phyloP scores from a whole-genome alignment of 1,140 invertebrate species.

The Drosophila persimilis region DNA sequence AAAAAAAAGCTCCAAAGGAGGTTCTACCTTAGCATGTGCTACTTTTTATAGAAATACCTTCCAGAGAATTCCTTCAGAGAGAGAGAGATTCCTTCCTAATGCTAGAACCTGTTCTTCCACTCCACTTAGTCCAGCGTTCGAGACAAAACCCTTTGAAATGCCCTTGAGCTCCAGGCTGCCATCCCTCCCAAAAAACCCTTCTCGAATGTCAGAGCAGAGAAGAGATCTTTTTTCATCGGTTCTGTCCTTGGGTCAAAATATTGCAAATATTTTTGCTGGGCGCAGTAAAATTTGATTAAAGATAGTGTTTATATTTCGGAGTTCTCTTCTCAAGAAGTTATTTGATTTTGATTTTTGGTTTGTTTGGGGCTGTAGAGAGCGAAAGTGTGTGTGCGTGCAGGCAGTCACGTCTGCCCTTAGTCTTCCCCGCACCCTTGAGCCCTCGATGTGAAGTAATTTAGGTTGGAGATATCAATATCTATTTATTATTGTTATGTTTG shows the following conservation, averaged over 20 bases:
- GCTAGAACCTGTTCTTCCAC: too few species aligned
- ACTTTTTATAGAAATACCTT: too few species aligned
- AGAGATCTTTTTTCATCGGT: conserved; percentile 5
- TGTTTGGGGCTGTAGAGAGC: neutral
- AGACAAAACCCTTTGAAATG: neutral
- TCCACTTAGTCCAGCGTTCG: too few species aligned
- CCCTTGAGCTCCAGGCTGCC: conserved; percentile 15
- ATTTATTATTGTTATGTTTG: too few species aligned
- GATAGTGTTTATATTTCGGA: conserved; percentile 7
- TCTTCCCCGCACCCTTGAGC: neutral
- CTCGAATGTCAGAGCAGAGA: neutral
- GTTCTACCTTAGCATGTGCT: too few species aligned
- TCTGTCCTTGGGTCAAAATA: too few species aligned
- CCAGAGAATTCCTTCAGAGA: too few species aligned
- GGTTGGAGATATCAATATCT: too few species aligned
- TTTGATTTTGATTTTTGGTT: neutral
- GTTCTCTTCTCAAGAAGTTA: neutral
- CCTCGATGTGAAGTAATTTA: neutral
- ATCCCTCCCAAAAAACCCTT: conserved; percentile 5
- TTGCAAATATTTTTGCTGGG: neutral
- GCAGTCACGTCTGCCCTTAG: conserved; percentile 32
- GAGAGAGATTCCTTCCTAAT: too few species aligned
- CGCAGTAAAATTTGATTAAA: neutral
- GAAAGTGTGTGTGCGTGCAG: conserved; percentile 4
- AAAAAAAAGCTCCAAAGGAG: too few species aligned